phyloP scores from a whole-genome alignment of 2,797 vertebrate genomes.

The Heliangelus exortis region DNA sequence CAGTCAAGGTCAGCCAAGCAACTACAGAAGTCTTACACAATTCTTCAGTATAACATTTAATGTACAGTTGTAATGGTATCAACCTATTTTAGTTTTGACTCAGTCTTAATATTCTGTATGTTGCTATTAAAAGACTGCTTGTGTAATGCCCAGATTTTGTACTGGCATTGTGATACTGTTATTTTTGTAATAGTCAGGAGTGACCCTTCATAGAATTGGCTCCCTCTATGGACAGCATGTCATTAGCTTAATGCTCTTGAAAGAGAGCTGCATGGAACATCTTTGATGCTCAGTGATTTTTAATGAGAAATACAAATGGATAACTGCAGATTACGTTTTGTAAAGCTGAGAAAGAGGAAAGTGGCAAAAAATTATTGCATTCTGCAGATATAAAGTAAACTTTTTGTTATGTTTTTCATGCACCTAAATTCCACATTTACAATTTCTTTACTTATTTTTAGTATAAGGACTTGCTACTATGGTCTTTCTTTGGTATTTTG shows the following conservation, averaged over 20 bases:
- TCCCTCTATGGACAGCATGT: not conserved
- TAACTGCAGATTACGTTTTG: not conserved
- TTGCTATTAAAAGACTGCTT: not conserved
- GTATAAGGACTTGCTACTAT: not conserved
- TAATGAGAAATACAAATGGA: not conserved
- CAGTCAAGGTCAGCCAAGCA: conserved; percentile 83
- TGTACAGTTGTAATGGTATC: not conserved
- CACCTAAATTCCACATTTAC: not conserved
- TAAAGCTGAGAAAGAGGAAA: not conserved
- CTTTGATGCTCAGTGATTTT: not conserved
- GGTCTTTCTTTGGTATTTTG: not conserved
- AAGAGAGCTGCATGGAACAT: not conserved
- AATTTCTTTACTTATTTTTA: not conserved
- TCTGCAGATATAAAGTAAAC: not conserved
- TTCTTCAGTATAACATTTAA: not conserved
- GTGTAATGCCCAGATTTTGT: not conserved
- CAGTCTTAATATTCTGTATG: not conserved
- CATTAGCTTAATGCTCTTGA: not conserved
- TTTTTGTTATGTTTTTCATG: not conserved
- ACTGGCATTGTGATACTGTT: not conserved
- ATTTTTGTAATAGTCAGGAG: not conserved
- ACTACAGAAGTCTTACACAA: not conserved
- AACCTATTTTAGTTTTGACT: not conserved
- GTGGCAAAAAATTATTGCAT: not conserved
- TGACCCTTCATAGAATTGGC: not conserved